These are phyloP conservation scores for Luperina nickerlii DNA, from an alignment of 2,888 invertebrate genomes.

Conservation along the genomic window DNA sequence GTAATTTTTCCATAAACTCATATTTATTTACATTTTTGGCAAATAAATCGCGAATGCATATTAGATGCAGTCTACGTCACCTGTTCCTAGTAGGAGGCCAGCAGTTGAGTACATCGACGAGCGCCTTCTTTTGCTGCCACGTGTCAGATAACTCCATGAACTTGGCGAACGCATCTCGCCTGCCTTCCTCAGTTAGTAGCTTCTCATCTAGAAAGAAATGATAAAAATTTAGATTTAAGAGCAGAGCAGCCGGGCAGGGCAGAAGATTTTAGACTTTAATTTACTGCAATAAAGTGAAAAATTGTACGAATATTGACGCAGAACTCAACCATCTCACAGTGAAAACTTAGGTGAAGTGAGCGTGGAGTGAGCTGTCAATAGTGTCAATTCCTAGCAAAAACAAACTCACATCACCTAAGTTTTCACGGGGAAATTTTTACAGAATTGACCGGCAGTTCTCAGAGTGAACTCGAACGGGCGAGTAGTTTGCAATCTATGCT, in stretches of 20 bases:
- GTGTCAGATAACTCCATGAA: slow-evolving; percentile 71
- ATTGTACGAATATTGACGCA: not conserved
- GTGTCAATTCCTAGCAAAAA: too few relatives aligned
- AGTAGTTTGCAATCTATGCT: not conserved
- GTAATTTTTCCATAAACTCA: too few relatives aligned
- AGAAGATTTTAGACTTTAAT: not conserved
- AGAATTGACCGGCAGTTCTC: too few relatives aligned
- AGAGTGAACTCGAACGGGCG: too few relatives aligned
- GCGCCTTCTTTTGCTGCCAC: slow-evolving; percentile 80
- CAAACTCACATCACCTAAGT: too few relatives aligned
- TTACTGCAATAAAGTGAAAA: not conserved
- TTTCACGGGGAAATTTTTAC: too few relatives aligned
- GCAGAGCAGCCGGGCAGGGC: not conserved
- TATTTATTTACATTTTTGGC: too few relatives aligned
- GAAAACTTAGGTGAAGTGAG: too few relatives aligned
- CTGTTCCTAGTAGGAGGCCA: slow-evolving; percentile 79
- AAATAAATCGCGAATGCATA: too few relatives aligned
- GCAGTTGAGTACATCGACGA: slow-evolving; percentile 83
- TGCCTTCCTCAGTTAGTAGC: slow-evolving; percentile 73
- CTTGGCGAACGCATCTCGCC: slow-evolving; percentile 73
- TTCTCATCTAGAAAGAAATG: slow-evolving; percentile 72
- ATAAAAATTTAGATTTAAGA: not conserved
- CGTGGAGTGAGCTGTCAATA: too few relatives aligned
- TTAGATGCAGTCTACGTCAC: slow-evolving; percentile 55
- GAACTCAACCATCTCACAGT: too few relatives aligned